phyloP scores from a whole-genome alignment of 2,113 vertebrate genomes.

The Oryzias curvinotus region DNA sequence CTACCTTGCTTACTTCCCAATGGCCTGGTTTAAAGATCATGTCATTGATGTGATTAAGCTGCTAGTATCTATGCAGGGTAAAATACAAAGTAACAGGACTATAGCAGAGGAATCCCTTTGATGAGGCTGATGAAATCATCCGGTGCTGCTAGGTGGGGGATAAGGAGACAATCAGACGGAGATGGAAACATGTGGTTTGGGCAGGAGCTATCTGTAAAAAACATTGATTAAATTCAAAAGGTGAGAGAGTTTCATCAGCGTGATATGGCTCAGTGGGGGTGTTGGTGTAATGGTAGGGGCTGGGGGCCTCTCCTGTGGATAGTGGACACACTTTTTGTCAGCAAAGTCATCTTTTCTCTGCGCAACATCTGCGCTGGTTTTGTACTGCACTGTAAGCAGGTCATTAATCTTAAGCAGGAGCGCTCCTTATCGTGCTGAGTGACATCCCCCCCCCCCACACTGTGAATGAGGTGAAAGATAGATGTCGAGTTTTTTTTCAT shows the following conservation, averaged over 20 bases:
- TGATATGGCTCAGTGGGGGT: slow-evolving; percentile 48
- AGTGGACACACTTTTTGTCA: slow-evolving; percentile 71
- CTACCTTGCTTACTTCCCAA: not conserved
- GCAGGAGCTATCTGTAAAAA: slow-evolving; percentile 55
- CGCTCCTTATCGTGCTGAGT: slow-evolving; percentile 55
- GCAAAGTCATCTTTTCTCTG: slow-evolving; percentile 74
- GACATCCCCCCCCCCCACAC: slow-evolving; percentile 52
- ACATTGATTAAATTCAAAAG: slow-evolving; percentile 64
- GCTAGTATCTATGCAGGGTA: slow-evolving; percentile 21
- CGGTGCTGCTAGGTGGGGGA: slow-evolving; percentile 20
- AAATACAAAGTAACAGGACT: slow-evolving; percentile 38
- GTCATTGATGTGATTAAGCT: slow-evolving; percentile 46
- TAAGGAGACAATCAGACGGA: slow-evolving; percentile 10
- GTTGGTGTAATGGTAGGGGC: slow-evolving; percentile 35
- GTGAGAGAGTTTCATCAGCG: slow-evolving; percentile 63
- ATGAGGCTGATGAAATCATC: slow-evolving; percentile 37
- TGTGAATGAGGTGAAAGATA: slow-evolving; percentile 57
- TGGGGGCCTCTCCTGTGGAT: slow-evolving; percentile 52
- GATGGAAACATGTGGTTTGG: slow-evolving; percentile 23
- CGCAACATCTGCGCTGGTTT: slow-evolving; percentile 59
- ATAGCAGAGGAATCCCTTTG: slow-evolving; percentile 39
- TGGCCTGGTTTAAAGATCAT: slow-evolving; percentile 19
- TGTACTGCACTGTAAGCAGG: slow-evolving; percentile 53
- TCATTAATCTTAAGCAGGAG: slow-evolving; percentile 67
- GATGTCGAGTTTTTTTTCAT: slow-evolving; percentile 22